Conservation (phyloP, 2,113 vertebrate species). For the Chaenogobius annularis region DNA sequence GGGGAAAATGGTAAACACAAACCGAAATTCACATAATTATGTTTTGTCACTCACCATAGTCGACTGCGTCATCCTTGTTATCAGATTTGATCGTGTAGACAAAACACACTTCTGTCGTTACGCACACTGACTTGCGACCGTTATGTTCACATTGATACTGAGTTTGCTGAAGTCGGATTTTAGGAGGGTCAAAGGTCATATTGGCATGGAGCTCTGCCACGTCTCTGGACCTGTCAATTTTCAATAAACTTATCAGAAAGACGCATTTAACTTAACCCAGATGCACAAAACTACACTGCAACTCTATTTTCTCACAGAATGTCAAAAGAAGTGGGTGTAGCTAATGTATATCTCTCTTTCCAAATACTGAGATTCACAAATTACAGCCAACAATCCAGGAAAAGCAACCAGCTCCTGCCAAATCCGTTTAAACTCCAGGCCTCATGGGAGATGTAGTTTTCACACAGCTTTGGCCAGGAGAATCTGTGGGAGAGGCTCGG, state of each 20-base stretch:
- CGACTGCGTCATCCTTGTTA: slow-evolving; percentile 19
- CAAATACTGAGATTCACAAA: slow-evolving; percentile 24
- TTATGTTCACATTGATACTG: slow-evolving; percentile 82
- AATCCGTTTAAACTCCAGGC: slow-evolving; percentile 51
- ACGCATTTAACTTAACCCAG: neutral
- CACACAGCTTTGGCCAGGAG: slow-evolving; percentile 61
- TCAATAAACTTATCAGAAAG: slow-evolving; percentile 2
- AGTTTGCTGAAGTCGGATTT: slow-evolving; percentile 90
- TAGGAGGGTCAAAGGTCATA: slow-evolving; percentile 85
- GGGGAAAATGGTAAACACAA: no score
- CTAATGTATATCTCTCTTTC: slow-evolving; percentile 1
- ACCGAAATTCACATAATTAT: neutral
- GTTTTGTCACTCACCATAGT: slow-evolving; percentile 72
- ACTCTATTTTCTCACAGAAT: slow-evolving; percentile 16
- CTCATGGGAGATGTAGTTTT: slow-evolving; percentile 67
- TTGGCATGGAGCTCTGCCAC: slow-evolving; percentile 87
- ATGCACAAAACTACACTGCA: neutral
- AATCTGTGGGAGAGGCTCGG: slow-evolving; percentile 54
- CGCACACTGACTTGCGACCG: slow-evolving; percentile 81
- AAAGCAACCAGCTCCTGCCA: slow-evolving; percentile 42
- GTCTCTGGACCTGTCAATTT: slow-evolving; percentile 86
- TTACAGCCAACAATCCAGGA: slow-evolving; percentile 25
- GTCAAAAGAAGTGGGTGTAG: slow-evolving; percentile 30
- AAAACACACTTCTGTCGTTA: slow-evolving; percentile 84
- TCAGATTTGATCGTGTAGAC: slow-evolving; percentile 83